A percentile compares a stretch with the other conserved stretches of the same genome.
Conservation (phyloP, 1,140 invertebrate species). For the Vanessa atalanta region DNA sequence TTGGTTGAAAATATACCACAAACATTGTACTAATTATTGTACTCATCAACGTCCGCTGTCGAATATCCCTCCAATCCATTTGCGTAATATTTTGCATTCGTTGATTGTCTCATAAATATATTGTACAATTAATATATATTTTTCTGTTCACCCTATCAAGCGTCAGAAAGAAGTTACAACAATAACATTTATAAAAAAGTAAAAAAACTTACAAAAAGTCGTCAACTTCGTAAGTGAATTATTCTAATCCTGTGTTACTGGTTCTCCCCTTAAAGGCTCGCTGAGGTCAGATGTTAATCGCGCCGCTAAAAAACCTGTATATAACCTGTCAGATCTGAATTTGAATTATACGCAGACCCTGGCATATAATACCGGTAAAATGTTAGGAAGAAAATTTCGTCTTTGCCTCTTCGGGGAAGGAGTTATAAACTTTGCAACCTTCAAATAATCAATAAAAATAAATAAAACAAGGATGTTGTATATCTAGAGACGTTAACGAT, state of each 20-base stretch:
- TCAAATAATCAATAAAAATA: not conserved
- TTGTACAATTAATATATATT: not conserved
- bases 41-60: too few relatives aligned
- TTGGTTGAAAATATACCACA: too few relatives aligned
- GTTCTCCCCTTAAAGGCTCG: not conserved
- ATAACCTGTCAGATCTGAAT: constrained; percentile 2
- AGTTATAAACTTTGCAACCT: not conserved
- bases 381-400: not conserved
- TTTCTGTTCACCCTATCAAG: not conserved
- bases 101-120: not conserved
- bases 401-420: not conserved
- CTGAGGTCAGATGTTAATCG: constrained; percentile 5
- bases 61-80: too few relatives aligned
- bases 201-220: not conserved
- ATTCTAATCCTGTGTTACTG: constrained; percentile 13
- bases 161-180: not conserved
- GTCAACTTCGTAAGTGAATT: not conserved
- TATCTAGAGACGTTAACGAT: too few relatives aligned
- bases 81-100: too few relatives aligned
- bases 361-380: not conserved
- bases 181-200: not conserved
- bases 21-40: too few relatives aligned
- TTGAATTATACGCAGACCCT: constrained; percentile 3
- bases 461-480: not conserved
- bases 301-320: not conserved